These are phyloP conservation scores for Phyto melanocephala DNA, from an alignment of 2,888 invertebrate genomes.

Conservation along the genomic window DNA sequence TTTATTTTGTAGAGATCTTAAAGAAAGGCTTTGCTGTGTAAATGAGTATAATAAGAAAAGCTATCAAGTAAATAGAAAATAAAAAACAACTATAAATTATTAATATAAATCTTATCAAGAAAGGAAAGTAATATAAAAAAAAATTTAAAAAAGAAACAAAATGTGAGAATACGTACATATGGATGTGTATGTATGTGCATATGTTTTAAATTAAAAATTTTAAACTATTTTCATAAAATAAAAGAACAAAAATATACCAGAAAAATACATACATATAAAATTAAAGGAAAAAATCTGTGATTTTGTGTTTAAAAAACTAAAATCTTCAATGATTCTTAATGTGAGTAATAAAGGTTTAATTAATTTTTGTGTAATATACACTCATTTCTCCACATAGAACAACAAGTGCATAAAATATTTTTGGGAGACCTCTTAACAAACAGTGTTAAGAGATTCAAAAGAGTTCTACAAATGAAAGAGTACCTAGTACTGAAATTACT, in stretches of 20 bases:
- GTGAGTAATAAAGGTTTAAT: slow-evolving; percentile 10
- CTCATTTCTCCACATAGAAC: background rate
- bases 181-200: background rate
- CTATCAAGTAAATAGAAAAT: slow-evolving; percentile 22
- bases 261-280: background rate
- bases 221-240: background rate
- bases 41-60: slow-evolving; percentile 17
- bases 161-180: slow-evolving; percentile 16
- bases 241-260: background rate
- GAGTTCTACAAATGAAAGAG: background rate
- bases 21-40: slow-evolving; percentile 38
- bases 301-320: slow-evolving; percentile 1
- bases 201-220: background rate
- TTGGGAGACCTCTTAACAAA: background rate
- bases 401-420: background rate
- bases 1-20: slow-evolving; percentile 33
- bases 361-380: background rate
- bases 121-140: slow-evolving; percentile 4
- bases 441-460: background rate
- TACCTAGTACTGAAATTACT: background rate
- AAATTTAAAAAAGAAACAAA: slow-evolving; percentile 22
- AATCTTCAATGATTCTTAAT: background rate
- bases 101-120: background rate
- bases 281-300: slow-evolving; percentile 3
- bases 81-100: background rate